phyloP scores from a whole-genome alignment of 2,797 vertebrate species.

The Acanthurus lineatus region DNA sequence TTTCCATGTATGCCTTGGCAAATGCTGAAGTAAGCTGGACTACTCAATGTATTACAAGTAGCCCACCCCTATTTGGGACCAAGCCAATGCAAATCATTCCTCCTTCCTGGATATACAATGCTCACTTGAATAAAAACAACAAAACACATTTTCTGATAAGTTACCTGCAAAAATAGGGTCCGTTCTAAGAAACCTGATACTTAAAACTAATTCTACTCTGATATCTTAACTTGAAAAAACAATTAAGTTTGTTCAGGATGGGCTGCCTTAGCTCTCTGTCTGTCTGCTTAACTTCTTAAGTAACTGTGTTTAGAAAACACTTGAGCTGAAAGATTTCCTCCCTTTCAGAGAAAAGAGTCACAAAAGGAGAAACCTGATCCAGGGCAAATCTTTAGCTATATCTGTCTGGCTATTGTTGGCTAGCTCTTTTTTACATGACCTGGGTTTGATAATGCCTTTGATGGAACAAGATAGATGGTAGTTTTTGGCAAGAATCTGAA shows the following conservation, averaged over 20 bases:
- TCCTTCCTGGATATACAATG: too few species aligned
- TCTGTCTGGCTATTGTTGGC: conserved; percentile 42
- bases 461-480: conserved; percentile 57
- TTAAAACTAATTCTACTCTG: too few species aligned
- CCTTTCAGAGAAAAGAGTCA: conserved; percentile 67
- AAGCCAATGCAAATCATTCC: not conserved
- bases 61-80: too few species aligned
- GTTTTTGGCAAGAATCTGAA: not conserved
- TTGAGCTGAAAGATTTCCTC: conserved; percentile 77
- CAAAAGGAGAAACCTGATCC: conserved; percentile 77
- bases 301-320: conserved; percentile 87
- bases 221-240: too few species aligned
- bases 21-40: not conserved
- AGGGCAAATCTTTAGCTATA: conserved; percentile 64
- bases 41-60: not conserved
- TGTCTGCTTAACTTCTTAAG: conserved; percentile 73
- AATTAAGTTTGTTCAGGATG: conserved; percentile 47
- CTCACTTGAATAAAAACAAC: conserved; percentile 5
- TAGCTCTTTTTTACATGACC: conserved; percentile 58
- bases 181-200: too few species aligned
- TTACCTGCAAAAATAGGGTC: too few species aligned
- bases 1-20: not conserved
- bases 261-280: conserved; percentile 54
- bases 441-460: conserved; percentile 57
- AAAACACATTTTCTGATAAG: conserved; percentile 34